phyloP scores from a whole-genome alignment of 2,888 invertebrate species.

The Chrysolina oricalcia region DNA sequence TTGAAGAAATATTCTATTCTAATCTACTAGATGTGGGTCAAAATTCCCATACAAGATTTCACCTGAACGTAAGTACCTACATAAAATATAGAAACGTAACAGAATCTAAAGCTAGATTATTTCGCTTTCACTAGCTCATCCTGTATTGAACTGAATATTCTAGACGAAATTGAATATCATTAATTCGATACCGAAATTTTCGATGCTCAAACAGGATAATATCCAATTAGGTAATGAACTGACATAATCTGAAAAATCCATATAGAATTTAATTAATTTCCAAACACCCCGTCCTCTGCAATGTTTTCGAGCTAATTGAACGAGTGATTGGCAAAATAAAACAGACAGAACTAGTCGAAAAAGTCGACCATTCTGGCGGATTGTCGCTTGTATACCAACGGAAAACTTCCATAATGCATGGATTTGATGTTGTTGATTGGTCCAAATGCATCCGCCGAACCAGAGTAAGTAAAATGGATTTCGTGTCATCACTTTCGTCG shows the following conservation, averaged over 20 bases:
- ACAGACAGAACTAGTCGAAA: slow-evolving; percentile 14
- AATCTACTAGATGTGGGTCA: too few species aligned
- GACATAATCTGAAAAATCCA: slow-evolving; percentile 19
- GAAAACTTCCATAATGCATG: slow-evolving; percentile 27
- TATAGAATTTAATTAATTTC: slow-evolving; percentile 14
- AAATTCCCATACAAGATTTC: too few species aligned
- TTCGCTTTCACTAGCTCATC: too few species aligned
- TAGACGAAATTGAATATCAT: not conserved
- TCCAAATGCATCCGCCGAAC: slow-evolving; percentile 18
- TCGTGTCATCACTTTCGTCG: slow-evolving; percentile 51
- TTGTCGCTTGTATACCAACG: not conserved
- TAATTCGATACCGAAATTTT: not conserved
- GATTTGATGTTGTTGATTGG: slow-evolving; percentile 19
- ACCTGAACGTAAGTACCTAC: too few species aligned
- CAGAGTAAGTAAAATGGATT: slow-evolving; percentile 62
- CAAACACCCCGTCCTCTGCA: not conserved
- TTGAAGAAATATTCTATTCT: too few species aligned
- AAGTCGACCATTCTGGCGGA: slow-evolving; percentile 9
- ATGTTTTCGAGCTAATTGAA: slow-evolving; percentile 16
- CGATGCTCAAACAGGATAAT: not conserved
- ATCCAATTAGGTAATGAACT: slow-evolving; percentile 7
- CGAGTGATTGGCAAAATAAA: slow-evolving; percentile 32
- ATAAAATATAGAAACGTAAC: too few species aligned
- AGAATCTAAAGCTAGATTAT: too few species aligned
- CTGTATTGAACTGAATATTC: not conserved